Evolutionary conservation across 2,113 vertebrate genomes (phyloP), one percentile per base, ranked within the genome.

Genomic region (Coptodon bakossiorum): DNA sequence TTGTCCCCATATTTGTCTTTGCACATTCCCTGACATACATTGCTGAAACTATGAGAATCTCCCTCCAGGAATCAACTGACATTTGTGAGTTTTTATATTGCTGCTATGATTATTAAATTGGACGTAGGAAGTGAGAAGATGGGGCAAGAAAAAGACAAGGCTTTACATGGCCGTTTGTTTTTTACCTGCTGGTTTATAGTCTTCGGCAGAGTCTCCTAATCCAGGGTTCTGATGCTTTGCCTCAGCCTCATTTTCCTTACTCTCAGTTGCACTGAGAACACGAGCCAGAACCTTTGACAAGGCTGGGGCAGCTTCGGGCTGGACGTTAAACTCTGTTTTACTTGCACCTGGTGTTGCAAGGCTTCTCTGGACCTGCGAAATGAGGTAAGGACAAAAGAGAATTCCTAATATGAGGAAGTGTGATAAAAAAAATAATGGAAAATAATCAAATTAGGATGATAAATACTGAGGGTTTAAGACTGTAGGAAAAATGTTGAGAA

Each of bases 241-340:
- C 12, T 89, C 87, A 1, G 31, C 24, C 9, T 83, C 83, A 83
- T 96, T 96, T 94, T 96, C 95, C 43, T 96, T 96, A 61, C 89
- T 91, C 36, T 96, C 95, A 5, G 89, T 91, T 53, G 93, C 92
- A 89, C 84, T 84, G 52, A 97, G 92, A 56, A 97, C 95, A 63
- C 93, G 94, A 82, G 95, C 94, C 90, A 97, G 93, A 68, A 93
- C 96, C 54, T 78, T 95, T 27, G 95, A 95, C 80, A 89, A 68
- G 56, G 48, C 88, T 36, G 94, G 85, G 71, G 88, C 81, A 83
- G 88, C 40, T 63, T 86, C 84, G 16, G 52, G 31, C 48, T 57
- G 73, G 7, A 43, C 66, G 29, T 81, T 80, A 53, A 50, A 6
- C 3, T 50, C 40, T 3, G 78, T 78, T 78, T 83, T 85, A 78